Conservation (phyloP, 2,888 invertebrate species). For the Lampropteryx suffumata region DNA sequence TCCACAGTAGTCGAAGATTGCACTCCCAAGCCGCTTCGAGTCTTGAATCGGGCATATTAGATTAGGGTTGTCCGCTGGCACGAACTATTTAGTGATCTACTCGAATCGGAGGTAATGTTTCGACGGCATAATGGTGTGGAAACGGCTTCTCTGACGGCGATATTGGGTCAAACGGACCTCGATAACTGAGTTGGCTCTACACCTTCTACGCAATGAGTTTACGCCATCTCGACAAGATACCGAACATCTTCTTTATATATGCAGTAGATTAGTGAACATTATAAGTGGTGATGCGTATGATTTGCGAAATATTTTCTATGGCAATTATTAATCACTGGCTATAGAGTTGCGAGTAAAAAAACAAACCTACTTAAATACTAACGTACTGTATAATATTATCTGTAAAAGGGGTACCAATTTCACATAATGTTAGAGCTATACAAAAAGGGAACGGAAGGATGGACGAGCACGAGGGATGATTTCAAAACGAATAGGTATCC, state of each 20-base stretch:
- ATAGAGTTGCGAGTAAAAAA: no score
- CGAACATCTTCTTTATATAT: not conserved
- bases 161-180: slow-evolving; percentile 1
- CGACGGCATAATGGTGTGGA: slow-evolving; percentile 37
- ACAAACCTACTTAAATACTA: slow-evolving; percentile 2
- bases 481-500: slow-evolving; percentile 24
- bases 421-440: slow-evolving; percentile 21
- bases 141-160: slow-evolving; percentile 28
- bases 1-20: slow-evolving; percentile 60
- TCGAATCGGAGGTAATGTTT: slow-evolving; percentile 47
- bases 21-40: slow-evolving; percentile 45
- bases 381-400: slow-evolving; percentile 1
- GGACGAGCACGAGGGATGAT: slow-evolving; percentile 19
- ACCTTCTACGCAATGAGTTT: not conserved
- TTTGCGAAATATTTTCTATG: no score
- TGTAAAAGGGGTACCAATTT: slow-evolving; percentile 23
- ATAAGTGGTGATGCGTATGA: no score
- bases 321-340: no score
- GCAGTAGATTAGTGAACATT: no score
- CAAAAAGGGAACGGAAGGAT: slow-evolving; percentile 25
- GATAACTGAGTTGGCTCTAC: not conserved
- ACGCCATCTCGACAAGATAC: not conserved
- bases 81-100: slow-evolving; percentile 63
- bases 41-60: slow-evolving; percentile 64
- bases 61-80: slow-evolving; percentile 63